These are phyloP conservation scores for Ceriagrion tenellum DNA, from an alignment of 2,888 invertebrate genomes.

Conservation along the genomic window DNA sequence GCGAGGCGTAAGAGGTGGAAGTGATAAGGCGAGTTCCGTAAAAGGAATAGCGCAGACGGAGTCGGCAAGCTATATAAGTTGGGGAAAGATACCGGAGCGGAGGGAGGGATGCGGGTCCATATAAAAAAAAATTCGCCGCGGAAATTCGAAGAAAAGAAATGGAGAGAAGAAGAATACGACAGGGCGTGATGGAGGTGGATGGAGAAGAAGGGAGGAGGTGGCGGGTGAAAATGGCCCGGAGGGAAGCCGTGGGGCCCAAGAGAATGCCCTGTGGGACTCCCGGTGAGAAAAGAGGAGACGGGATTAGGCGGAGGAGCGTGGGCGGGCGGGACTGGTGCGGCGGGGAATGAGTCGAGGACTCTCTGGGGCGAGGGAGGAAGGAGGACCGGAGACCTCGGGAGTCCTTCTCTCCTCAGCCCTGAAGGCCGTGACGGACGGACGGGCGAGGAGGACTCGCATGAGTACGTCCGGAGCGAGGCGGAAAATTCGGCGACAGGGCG, in stretches of 20 bases:
- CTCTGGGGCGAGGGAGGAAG: not conserved
- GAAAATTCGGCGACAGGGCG: not conserved
- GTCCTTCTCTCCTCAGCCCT: not conserved
- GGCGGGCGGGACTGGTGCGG: not conserved
- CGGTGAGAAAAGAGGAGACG: not conserved
- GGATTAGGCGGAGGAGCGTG: not conserved
- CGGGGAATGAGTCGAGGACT: not conserved
- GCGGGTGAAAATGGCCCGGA: not conserved
- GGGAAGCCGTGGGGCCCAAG: not conserved
- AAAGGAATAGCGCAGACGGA: not conserved
- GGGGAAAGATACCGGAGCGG: not conserved
- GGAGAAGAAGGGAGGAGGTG: not conserved
- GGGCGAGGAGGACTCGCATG: not conserved
- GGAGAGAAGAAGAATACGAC: conserved; percentile 25
- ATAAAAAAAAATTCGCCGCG: conserved; percentile 24
- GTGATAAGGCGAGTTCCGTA: conserved; percentile 26
- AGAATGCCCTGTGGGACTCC: not conserved
- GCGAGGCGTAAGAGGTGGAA: conserved; percentile 3
- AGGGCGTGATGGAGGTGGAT: conserved; percentile 8
- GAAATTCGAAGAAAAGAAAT: conserved; percentile 39
- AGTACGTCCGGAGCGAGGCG: not conserved
- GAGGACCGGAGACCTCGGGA: too few relatives aligned
- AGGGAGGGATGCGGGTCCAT: not conserved
- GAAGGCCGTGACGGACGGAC: not conserved
- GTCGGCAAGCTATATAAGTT: conserved; percentile 43